Conservation (phyloP, 2,113 vertebrate genomes). For the human region DNA sequence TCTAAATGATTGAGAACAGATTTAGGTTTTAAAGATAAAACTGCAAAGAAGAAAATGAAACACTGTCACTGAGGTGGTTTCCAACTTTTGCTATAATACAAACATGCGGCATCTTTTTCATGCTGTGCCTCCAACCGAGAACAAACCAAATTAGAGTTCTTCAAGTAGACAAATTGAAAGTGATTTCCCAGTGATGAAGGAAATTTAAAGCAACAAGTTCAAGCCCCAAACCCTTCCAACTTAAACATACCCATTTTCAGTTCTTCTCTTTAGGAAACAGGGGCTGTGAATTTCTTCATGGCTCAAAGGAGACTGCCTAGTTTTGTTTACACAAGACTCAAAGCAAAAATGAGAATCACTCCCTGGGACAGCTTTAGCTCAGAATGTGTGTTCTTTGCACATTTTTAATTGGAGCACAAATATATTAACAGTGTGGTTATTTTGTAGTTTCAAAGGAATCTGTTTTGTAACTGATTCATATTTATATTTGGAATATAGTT, state of each 20-base stretch:
- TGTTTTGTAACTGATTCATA: constrained; percentile 62
- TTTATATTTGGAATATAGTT: constrained; percentile 73
- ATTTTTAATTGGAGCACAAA: constrained; percentile 59
- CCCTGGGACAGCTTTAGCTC: constrained; percentile 39
- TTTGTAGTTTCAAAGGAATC: constrained; percentile 67
- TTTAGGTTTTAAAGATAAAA: neutral
- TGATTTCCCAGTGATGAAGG: neutral
- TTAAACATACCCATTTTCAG: constrained; percentile 41
- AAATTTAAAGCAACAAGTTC: constrained; percentile 38
- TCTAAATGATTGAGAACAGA: neutral
- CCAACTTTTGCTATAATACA: neutral
- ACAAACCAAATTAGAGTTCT: neutral
- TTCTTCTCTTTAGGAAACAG: constrained; percentile 52
- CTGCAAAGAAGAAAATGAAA: neutral
- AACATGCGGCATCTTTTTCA: neutral
- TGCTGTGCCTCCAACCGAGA: neutral
- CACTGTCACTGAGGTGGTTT: neutral
- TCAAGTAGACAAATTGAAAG: constrained; percentile 8
- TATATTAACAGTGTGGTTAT: constrained; percentile 69
- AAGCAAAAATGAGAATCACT: constrained; percentile 61
- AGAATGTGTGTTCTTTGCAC: constrained; percentile 45
- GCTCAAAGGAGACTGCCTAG: neutral
- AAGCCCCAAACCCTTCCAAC: neutral
- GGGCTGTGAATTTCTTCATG: neutral
- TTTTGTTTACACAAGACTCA: constrained; percentile 44